Base-by-base conservation (phyloP, 2,888 invertebrate species). In the Phytoseiulus persimilis region DNA sequence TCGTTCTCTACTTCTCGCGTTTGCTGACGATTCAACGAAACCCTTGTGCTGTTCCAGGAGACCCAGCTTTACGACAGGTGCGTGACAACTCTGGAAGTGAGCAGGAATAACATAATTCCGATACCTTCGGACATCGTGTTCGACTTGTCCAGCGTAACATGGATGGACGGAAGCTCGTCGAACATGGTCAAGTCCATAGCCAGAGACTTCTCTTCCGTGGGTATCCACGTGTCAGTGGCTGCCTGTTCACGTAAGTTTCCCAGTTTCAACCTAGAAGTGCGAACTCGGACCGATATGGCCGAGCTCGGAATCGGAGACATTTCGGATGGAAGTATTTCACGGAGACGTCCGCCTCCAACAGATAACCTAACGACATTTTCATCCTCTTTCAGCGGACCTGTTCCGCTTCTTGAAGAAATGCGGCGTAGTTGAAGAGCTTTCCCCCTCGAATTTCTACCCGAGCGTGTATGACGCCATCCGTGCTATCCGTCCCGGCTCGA, bases 351-450 rank as follows among this genome's bases (percentile, higher is more conserved):
- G n/a, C n/a, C n/a, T n/a, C n/a, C n/a, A n/a, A n/a, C n/a, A n/a
- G n/a, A n/a, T n/a, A n/a, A n/a, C n/a, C n/a, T n/a, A n/a, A n/a
- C n/a, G n/a, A n/a, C n/a, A n/a, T n/a, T n/a, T n/a, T n/a, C n/a
- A n/a, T 23, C 33, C 0, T 33, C 32, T 87, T 87, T 14, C 39
- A 87, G 87, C 87, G 28, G 23, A n/a, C 23, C 87, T 87, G 33
- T 87, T 87, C 33, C 87, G 87, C 32, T 87, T 87, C 87, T 45
- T 87, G 87, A 87, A 45, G 33, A 87, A 87, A 45, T 39, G 87
- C 31, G 87, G 87, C 32, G 32, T 33, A 6, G 87, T 39, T 6
- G 87, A 87, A 9, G 87, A 33, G 6, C n/a, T 87, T 3, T 33
- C 39, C 0, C 33, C 87, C 0, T 31, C 87, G 87, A 87, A 87